Conservation (phyloP, 2,888 invertebrate species). For the Arge pagana region DNA sequence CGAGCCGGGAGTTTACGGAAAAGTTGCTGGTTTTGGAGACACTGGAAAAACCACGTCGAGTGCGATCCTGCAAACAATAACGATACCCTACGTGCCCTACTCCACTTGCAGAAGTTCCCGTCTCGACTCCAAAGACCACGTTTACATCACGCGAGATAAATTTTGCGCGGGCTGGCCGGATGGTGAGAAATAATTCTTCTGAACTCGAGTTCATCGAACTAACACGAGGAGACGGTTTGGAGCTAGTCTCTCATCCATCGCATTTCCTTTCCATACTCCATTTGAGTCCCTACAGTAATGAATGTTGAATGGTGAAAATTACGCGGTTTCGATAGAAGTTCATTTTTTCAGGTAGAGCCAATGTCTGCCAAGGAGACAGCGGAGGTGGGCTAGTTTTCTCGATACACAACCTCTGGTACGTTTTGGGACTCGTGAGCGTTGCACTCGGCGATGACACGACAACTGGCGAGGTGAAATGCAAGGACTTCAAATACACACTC, state of each 20-base stretch:
- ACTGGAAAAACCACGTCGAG: slow-evolving; percentile 44
- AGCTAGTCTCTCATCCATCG: too few relatives aligned
- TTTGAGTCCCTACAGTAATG: too few relatives aligned
- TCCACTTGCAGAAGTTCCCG: slow-evolving; percentile 39
- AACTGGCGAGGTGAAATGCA: slow-evolving; percentile 41
- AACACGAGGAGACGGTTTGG: too few relatives aligned
- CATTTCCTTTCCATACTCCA: not conserved
- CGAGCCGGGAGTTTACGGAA: slow-evolving; percentile 42
- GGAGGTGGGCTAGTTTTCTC: slow-evolving; percentile 58
- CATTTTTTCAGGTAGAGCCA: too few relatives aligned
- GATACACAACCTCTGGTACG: slow-evolving; percentile 49
- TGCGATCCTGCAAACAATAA: slow-evolving; percentile 42
- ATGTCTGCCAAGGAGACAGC: slow-evolving; percentile 60
- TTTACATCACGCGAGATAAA: slow-evolving; percentile 49
- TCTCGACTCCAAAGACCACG: slow-evolving; percentile 30
- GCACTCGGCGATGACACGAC: slow-evolving; percentile 39
- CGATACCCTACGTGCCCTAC: slow-evolving; percentile 46
- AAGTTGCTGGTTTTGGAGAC: slow-evolving; percentile 52
- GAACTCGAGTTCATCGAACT: too few relatives aligned
- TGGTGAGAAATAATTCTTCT: slow-evolving; percentile 42
- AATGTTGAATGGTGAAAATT: too few relatives aligned
- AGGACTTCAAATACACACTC: slow-evolving; percentile 50
- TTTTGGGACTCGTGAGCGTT: slow-evolving; percentile 59
- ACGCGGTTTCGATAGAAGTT: too few relatives aligned
- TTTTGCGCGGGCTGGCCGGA: slow-evolving; percentile 55